Base-by-base conservation (phyloP, 2,797 vertebrate species). In the Darevskia nairensis region DNA sequence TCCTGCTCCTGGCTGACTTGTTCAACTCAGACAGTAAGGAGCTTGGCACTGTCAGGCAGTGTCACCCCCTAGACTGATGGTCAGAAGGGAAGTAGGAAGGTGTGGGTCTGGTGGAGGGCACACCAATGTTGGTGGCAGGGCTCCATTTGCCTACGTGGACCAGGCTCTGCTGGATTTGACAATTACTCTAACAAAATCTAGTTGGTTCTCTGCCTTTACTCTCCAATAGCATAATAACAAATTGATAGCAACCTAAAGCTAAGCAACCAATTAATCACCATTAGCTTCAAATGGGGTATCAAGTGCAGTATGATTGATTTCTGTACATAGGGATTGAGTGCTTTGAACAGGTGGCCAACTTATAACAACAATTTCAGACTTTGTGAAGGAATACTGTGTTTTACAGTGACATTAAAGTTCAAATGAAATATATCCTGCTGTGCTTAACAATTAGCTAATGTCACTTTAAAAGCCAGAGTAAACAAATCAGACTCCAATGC, bases 351-450 rank as follows among this genome's bases (percentile, higher is more conserved):
- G 94, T 95, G 93, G 85, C 85, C 89, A 96, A 94, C 85, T 93
- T 95, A 92, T 55, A 93, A 92, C 94, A 96, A 94, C 90, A 94
- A 87, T 91, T 94, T 95, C 77, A 95, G 94, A 95, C 88, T 92
- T 95, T 93, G 84, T 89, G 92, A 94, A 91, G 92, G 83, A 95
- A 92, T 90, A 84, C 88, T 71, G 89, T 89, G 90, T 94, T 96
- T 95, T 92, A 95, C 85, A 95, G 91, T 92, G 90, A 94, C 92
- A 96, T 95, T 95, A 95, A 96, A 96, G 95, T 95, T 96, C 96
- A 96, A 95, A 94, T 96, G 93, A 94, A 95, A 94, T 94, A 94
- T 95, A 94, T 95, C 92, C 92, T 93, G 81, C 90, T 87, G 92
- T 91, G 92, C 89, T 80, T 95, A 95, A 95, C 96, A 96, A 96